Conservation (phyloP, 2,113 vertebrate genomes). For the Callionymus lyra region DNA sequence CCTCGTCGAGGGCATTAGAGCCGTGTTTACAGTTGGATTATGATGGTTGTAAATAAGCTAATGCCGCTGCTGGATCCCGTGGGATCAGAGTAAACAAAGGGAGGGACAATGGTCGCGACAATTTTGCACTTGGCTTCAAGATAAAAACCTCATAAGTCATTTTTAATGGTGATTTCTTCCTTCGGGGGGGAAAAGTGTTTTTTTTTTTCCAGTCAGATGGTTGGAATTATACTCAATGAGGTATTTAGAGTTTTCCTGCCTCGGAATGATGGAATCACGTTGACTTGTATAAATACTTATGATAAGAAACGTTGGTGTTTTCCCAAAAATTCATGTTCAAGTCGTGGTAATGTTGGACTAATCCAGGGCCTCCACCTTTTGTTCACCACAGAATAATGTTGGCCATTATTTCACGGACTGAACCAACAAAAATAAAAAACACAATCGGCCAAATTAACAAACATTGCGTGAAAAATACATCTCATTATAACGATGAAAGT, state of each 20-base stretch:
- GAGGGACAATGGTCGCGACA: not conserved
- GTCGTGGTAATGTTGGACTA: too few species aligned
- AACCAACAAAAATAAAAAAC: too few species aligned
- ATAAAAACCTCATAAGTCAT: slow-evolving; percentile 11
- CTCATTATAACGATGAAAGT: too few species aligned
- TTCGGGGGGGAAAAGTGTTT: slow-evolving; percentile 5
- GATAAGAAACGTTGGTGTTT: too few species aligned
- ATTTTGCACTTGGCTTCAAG: not conserved
- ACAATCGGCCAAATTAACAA: too few species aligned
- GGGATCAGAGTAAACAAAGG: slow-evolving; percentile 30
- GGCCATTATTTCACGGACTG: too few species aligned
- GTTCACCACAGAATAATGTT: too few species aligned
- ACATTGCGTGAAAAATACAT: too few species aligned
- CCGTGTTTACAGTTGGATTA: slow-evolving; percentile 57
- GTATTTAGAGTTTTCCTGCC: slow-evolving; percentile 8
- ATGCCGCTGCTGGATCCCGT: slow-evolving; percentile 38
- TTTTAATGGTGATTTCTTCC: slow-evolving; percentile 18
- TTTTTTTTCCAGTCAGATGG: slow-evolving; percentile 16
- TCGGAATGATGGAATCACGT: slow-evolving; percentile 11
- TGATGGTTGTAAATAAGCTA: slow-evolving; percentile 53
- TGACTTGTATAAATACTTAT: too few species aligned
- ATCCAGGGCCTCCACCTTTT: too few species aligned
- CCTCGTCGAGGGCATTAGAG: slow-evolving; percentile 47
- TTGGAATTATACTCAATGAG: slow-evolving; percentile 1
- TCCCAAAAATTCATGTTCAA: too few species aligned